Evolutionary conservation across 1,140 invertebrate species (phyloP), one percentile per base, ranked within the genome.

Genomic region (Harlomillsia oculata): DNA sequence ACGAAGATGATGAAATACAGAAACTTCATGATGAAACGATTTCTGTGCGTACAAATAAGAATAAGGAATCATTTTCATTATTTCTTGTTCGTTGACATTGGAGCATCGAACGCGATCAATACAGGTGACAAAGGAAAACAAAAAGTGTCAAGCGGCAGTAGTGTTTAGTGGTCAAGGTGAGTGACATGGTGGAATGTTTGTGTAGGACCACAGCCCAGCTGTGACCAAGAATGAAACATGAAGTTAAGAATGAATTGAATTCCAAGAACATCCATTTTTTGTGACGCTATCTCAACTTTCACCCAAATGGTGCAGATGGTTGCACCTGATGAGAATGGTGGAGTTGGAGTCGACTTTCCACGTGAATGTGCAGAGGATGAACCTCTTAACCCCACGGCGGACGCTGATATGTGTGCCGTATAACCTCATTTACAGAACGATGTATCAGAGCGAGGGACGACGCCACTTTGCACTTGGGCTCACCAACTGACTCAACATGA

Each of bases 401-500:
- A n/a, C n/a, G n/a, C n/a, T 21, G 9, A 44, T 28, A 45, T 45
- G 40, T 55, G 43, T 46, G 32, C 44, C 43, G 53, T 37, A 39
- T 37, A 46, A 48, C 53, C 53, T 55, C 30, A 41, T 55, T 55
- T 55, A 28, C 25, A 30, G 5, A 13, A 50, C n/a, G 29, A 13
- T 20, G 3, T 26, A 29, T 0, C 8, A 28, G 4, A 45, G 25
- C 43, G 16, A 28, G 1, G 16, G 41, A n/a, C 23, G 30, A n/a
- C 13, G 13, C 21, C 30, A 14, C 20, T 29, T 6, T 26, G 43
- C 28, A 45, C 28, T 45, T 20, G 20, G 28, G 18, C 4, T 26
- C 28, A 26, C 21, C 41, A 44, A 26, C 16, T 26, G 14, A 14
- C 41, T 41, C 25, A 26, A 43, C 18, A 13, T 29, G 14, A 4